Evolutionary conservation across 2,888 invertebrate species (phyloP).

Genomic region (Caenorhabditis sp.): DNA sequence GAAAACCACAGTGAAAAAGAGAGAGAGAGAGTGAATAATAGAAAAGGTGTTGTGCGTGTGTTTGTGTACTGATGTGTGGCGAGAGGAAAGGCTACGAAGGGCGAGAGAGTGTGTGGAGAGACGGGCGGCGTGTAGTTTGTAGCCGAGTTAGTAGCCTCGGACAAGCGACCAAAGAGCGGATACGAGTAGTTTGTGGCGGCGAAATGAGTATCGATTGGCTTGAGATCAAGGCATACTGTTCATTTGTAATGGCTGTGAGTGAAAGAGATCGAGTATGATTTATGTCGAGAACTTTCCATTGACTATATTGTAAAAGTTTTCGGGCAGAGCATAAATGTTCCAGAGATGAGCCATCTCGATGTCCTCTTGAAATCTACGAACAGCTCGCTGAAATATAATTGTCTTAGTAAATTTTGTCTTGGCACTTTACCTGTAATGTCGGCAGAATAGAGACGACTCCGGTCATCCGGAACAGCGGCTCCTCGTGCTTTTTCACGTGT

Average conservation of each 20-base stretch:
- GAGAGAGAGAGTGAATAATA: too few species aligned
- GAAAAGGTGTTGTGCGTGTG: too few species aligned
- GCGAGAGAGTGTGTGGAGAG: too few species aligned
- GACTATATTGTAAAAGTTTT: slow-evolving; percentile 51
- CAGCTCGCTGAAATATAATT: slow-evolving; percentile 46
- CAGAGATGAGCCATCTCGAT: slow-evolving; percentile 59
- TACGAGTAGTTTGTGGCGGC: too few species aligned
- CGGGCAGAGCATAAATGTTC: slow-evolving; percentile 56
- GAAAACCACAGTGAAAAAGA: neutral
- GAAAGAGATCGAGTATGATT: slow-evolving; percentile 9
- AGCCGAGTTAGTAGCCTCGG: too few species aligned
- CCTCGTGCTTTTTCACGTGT: slow-evolving; percentile 49
- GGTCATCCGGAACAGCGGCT: slow-evolving; percentile 45
- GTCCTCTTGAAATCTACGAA: slow-evolving; percentile 60
- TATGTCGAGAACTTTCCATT: slow-evolving; percentile 47
- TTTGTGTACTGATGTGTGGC: too few species aligned
- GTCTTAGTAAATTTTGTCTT: neutral
- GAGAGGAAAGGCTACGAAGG: too few species aligned
- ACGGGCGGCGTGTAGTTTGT: too few species aligned
- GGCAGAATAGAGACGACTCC: slow-evolving; percentile 47
- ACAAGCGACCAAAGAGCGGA: too few species aligned
- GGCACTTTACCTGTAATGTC: slow-evolving; percentile 36
- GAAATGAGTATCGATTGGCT: too few species aligned
- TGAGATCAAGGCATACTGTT: too few species aligned
- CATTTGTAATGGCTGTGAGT: neutral